A percentile compares a stretch with the other conserved stretches of the same genome.
These are phyloP conservation scores for Lagopus leucura DNA, from an alignment of 2,113 vertebrate genomes.

Conservation along the genomic window DNA sequence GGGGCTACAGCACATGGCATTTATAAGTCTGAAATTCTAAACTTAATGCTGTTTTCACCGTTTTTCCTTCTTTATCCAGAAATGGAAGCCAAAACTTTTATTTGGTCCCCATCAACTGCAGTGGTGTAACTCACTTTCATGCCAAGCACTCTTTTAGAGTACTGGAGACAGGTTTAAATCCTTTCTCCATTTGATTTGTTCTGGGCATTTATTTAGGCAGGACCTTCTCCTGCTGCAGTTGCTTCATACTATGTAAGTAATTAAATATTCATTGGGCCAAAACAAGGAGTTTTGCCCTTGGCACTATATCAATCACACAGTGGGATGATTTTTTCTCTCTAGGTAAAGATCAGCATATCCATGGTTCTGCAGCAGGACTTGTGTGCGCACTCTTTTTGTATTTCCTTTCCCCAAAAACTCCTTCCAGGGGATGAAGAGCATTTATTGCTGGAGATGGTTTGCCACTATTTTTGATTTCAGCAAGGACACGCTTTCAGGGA, in stretches of 20 bases:
- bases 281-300: neutral
- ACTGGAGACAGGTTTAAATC: neutral
- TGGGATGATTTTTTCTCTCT: neutral
- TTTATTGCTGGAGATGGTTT: neutral
- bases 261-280: neutral
- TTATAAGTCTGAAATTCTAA: neutral
- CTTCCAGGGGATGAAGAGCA: neutral
- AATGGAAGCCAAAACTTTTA: neutral
- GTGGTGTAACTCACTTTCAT: neutral
- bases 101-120: neutral
- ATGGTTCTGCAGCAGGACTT: fast-evolving
- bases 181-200: neutral
- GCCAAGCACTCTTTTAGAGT: neutral
- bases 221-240: neutral
- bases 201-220: neutral
- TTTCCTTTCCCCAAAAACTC: neutral
- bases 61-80: neutral
- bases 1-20: neutral
- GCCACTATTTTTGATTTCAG: neutral
- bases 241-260: neutral
- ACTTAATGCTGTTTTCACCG: neutral
- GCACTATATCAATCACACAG: neutral
- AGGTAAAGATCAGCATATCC: neutral
- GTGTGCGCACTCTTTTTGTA: fast-evolving
- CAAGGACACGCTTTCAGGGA: neutral